Conservation (phyloP, 2,113 vertebrate genomes). For the Nicator chloris region DNA sequence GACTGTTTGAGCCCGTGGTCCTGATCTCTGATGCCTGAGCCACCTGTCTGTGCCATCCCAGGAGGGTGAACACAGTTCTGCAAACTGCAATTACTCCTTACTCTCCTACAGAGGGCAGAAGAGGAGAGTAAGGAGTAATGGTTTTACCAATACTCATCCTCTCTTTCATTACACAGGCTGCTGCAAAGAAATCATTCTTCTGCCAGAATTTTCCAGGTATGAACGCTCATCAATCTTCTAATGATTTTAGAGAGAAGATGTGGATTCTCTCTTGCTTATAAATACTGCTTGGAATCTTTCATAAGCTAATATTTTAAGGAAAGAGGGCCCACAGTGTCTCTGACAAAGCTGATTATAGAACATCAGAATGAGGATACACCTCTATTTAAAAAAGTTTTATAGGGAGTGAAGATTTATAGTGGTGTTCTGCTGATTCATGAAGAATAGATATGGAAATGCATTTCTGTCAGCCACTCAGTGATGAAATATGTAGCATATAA, state of each 20-base stretch:
- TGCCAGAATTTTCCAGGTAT: background rate
- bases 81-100: background rate
- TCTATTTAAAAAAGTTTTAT: background rate
- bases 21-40: background rate
- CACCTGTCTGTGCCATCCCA: background rate
- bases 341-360: constrained; percentile 35
- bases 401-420: constrained; percentile 32
- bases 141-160: background rate
- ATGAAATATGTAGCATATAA: constrained; percentile 27
- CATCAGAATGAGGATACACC: constrained; percentile 7
- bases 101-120: background rate
- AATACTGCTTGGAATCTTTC: background rate
- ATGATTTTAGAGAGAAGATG: background rate
- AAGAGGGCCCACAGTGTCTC: background rate
- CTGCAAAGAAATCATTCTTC: background rate
- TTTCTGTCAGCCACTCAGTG: constrained; percentile 31
- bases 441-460: constrained; percentile 32
- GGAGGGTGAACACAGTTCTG: background rate
- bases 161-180: background rate
- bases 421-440: constrained; percentile 44
- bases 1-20: rapidly evolving
- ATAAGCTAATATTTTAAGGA: constrained; percentile 18
- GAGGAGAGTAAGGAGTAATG: background rate
- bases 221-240: background rate
- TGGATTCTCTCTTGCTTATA: background rate